Conservation (phyloP, 1,140 invertebrate genomes). For the Bactericera cockerelli region DNA sequence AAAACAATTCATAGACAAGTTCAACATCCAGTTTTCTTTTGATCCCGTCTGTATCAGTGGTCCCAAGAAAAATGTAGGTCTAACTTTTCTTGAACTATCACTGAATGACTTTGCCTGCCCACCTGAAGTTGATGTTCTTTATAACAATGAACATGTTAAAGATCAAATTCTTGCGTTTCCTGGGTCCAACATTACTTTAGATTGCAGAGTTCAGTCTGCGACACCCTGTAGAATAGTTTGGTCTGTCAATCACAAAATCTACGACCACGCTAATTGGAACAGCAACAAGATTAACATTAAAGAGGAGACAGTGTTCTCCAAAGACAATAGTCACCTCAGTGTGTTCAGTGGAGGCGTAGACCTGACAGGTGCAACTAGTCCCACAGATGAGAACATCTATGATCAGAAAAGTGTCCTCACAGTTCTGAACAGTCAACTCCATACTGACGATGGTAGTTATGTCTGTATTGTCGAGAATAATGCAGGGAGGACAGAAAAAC, state of each 20-base stretch:
- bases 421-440: background rate
- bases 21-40: constrained; percentile 49
- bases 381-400: background rate
- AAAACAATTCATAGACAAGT: constrained; percentile 52
- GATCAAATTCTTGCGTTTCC: constrained; percentile 26
- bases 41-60: constrained; percentile 49
- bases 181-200: constrained; percentile 46
- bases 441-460: background rate
- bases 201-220: constrained; percentile 27
- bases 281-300: constrained; percentile 5
- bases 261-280: constrained; percentile 17
- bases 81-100: constrained; percentile 50
- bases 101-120: constrained; percentile 65
- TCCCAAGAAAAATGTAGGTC: constrained; percentile 45
- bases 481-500: constrained; percentile 61
- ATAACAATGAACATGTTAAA: constrained; percentile 26
- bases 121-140: constrained; percentile 40
- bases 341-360: background rate
- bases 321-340: constrained; percentile 14
- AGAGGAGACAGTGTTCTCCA: constrained; percentile 27
- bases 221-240: background rate
- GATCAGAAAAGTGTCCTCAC: constrained; percentile 5
- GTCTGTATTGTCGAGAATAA: constrained; percentile 36
- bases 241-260: constrained; percentile 5
- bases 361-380: background rate